Evolutionary conservation across 2,113 vertebrate genomes (phyloP).

Genomic region (Casuarius casuarius): DNA sequence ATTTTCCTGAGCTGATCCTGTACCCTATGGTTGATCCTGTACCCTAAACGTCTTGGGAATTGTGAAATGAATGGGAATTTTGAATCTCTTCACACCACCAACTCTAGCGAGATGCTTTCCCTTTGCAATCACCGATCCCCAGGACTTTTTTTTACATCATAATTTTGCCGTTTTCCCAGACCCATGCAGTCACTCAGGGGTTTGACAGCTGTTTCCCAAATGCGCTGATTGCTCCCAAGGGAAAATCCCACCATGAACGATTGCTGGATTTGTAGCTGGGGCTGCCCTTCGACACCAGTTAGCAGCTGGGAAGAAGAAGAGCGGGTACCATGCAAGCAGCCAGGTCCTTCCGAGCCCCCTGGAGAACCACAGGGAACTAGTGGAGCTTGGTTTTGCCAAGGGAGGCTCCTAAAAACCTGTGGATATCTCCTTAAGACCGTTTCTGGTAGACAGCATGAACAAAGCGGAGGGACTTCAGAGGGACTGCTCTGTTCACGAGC

Average conservation of each 20-base stretch:
- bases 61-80: background rate
- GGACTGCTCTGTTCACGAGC: background rate
- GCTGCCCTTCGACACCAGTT: background rate
- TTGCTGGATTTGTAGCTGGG: no score
- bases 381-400: background rate
- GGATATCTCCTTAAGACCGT: background rate
- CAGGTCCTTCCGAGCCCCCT: background rate
- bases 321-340: background rate
- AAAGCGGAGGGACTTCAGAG: background rate
- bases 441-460: background rate
- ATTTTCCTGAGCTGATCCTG: background rate
- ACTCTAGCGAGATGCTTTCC: background rate
- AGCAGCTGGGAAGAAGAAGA: background rate
- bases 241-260: background rate
- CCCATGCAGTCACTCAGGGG: background rate
- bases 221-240: background rate
- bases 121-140: background rate
- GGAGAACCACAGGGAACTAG: background rate
- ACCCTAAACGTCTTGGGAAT: no score
- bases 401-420: background rate
- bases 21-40: no score
- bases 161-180: background rate
- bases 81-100: accelerated
- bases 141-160: background rate
- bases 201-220: background rate